phyloP scores from a whole-genome alignment of 2,113 vertebrate genomes.

The Nanger granti region DNA sequence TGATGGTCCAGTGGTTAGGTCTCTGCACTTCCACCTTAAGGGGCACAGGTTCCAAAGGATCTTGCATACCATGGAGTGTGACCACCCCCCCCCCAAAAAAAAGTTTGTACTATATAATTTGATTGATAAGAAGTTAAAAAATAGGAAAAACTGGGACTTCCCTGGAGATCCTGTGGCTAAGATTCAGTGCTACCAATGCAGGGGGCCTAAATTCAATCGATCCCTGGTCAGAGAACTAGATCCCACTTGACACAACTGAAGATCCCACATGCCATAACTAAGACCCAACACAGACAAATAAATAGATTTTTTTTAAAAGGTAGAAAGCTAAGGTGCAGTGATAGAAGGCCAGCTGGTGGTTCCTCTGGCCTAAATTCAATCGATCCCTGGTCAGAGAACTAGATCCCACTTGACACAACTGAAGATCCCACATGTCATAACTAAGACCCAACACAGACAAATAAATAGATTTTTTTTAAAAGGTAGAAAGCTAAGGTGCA shows the following conservation, averaged over 20 bases:
- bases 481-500: neutral
- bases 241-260: neutral
- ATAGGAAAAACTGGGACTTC: neutral
- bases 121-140: neutral
- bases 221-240: neutral
- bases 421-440: neutral
- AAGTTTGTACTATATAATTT: neutral
- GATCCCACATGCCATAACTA: neutral
- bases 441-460: neutral
- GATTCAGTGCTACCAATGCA: neutral
- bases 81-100: too few species aligned
- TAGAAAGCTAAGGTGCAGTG: neutral
- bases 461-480: neutral
- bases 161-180: neutral
- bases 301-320: neutral
- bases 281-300: neutral
- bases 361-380: neutral
- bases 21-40: neutral
- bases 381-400: neutral
- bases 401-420: neutral
- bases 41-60: neutral
- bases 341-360: neutral
- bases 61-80: rapidly evolving
- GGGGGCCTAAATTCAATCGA: neutral
- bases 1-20: neutral